Evolutionary conservation across 1,140 invertebrate species (phyloP).

Genomic region (Bombus breviceps): DNA sequence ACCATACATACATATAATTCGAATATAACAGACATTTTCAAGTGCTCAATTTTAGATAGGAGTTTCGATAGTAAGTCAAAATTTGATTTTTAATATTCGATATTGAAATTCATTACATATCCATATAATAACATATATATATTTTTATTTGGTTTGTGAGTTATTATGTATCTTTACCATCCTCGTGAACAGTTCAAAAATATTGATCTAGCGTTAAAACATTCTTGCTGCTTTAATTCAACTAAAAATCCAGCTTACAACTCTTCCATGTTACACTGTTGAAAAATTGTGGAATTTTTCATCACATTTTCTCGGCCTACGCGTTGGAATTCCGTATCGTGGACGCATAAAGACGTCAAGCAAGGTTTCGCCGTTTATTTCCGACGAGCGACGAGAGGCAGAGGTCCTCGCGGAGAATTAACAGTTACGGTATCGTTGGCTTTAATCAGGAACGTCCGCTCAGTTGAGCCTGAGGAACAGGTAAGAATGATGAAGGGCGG

Average conservation of each 20-base stretch:
- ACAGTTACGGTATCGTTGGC: slow-evolving; percentile 37
- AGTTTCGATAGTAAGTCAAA: too few relatives aligned
- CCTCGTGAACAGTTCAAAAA: too few relatives aligned
- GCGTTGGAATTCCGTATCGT: neutral
- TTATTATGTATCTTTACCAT: too few relatives aligned
- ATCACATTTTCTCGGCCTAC: neutral
- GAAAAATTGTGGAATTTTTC: neutral
- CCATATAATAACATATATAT: neutral
- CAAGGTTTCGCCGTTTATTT: neutral
- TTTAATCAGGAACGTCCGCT: slow-evolving; percentile 36
- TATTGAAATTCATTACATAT: too few relatives aligned
- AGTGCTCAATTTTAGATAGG: neutral
- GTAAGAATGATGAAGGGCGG: slow-evolving; percentile 21
- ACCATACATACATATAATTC: too few relatives aligned
- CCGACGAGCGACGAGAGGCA: neutral
- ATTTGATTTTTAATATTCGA: too few relatives aligned
- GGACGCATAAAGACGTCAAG: slow-evolving; percentile 27
- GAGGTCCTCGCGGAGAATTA: slow-evolving; percentile 6
- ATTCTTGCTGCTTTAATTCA: too few relatives aligned
- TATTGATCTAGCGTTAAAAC: too few relatives aligned
- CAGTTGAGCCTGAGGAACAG: neutral
- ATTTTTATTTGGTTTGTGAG: neutral
- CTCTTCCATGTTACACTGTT: too few relatives aligned
- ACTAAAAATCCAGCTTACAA: too few relatives aligned
- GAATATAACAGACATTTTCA: neutral